These are phyloP conservation scores for Ennomos quercinarius DNA, from an alignment of 2,888 invertebrate genomes.

Conservation along the genomic window DNA sequence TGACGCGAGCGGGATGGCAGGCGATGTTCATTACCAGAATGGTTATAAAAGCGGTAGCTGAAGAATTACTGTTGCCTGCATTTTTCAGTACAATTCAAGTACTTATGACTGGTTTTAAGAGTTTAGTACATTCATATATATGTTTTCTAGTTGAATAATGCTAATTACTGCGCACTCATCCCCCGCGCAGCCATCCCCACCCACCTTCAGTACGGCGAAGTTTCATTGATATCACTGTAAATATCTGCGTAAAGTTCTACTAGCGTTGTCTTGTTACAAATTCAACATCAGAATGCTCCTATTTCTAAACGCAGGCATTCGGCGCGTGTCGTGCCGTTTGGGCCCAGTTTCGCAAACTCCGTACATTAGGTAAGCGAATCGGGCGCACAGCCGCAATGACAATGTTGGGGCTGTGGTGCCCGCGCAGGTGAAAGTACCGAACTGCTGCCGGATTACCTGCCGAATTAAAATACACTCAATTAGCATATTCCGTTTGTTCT, in stretches of 20 bases:
- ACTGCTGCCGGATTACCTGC: slow-evolving; percentile 56
- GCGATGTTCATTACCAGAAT: no score
- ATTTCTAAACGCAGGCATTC: slow-evolving; percentile 56
- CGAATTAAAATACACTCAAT: slow-evolving; percentile 46
- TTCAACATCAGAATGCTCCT: slow-evolving; percentile 43
- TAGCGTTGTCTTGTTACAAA: slow-evolving; percentile 15
- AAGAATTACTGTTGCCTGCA: no score
- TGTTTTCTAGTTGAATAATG: no score
- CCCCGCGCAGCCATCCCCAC: no score
- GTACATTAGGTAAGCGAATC: slow-evolving; percentile 77
- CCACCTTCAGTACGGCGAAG: no score
- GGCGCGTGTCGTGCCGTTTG: slow-evolving; percentile 60
- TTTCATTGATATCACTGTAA: not conserved
- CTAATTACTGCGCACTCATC: no score
- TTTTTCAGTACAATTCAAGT: no score
- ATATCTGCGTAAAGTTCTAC: slow-evolving; percentile 12
- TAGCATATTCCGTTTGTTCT: slow-evolving; percentile 36
- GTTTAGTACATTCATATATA: no score
- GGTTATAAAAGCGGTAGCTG: no score
- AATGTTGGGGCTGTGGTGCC: slow-evolving; percentile 63
- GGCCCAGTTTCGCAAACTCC: slow-evolving; percentile 71
- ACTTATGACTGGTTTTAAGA: no score
- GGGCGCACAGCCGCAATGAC: slow-evolving; percentile 68
- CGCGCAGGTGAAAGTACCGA: slow-evolving; percentile 73
- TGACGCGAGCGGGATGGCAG: no score